Evolutionary conservation across 2,113 vertebrate genomes (phyloP).

Genomic region (Eonycteris spelaea): DNA sequence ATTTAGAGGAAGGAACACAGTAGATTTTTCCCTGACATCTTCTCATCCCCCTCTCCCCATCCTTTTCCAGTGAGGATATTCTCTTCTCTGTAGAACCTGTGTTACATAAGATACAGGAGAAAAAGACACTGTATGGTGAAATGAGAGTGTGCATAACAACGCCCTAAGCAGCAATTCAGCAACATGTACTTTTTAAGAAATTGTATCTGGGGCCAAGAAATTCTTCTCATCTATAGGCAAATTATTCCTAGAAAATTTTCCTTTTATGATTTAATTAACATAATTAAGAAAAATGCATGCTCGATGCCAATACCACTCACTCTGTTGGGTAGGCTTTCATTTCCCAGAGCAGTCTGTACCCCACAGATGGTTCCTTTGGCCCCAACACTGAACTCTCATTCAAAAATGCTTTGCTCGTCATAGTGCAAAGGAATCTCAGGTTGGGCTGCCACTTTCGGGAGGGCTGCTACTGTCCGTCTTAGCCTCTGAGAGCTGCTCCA

Average conservation of each 20-base stretch:
- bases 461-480: neutral
- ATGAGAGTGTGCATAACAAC: neutral
- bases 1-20: neutral
- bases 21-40: neutral
- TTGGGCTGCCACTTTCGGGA: neutral
- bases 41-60: neutral
- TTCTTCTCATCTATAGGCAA: neutral
- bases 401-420: neutral
- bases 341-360: neutral
- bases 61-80: neutral
- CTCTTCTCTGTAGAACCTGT: neutral
- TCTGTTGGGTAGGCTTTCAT: neutral
- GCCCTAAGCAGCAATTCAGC: neutral
- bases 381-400: neutral
- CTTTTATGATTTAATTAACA: conserved; percentile 25
- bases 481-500: neutral
- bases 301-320: neutral
- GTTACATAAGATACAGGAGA: neutral
- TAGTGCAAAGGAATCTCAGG: neutral
- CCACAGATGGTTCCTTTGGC: neutral
- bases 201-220: neutral
- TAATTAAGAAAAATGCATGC: neutral
- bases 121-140: neutral
- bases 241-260: conserved; percentile 1
- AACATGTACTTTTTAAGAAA: neutral